Base-by-base conservation (phyloP, 2,797 vertebrate species). In the Periparus ater region DNA sequence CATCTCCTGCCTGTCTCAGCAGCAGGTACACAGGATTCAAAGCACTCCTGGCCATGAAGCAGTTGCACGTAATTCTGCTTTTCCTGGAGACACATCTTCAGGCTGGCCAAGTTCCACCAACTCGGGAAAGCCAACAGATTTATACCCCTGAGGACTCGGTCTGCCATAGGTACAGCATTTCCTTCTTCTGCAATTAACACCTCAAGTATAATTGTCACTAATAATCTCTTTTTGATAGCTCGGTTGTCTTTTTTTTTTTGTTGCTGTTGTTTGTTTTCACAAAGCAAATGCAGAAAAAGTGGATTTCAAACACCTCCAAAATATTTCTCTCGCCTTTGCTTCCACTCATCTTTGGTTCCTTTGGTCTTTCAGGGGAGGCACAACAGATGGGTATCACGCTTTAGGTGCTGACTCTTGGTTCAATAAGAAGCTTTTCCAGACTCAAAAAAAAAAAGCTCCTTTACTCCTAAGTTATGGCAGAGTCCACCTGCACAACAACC, bases 141-240 rank as follows among this genome's bases (percentile, higher is more conserved):
- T 67, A 86, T 76, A 94, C 48, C 94, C 93, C 77, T 1, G 17
- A 88, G 91, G 89, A 92, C 88, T 93, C 2, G 0, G 51, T 36
- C 96, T 91, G 81, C 82, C 83, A 83, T 79, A 96, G 96, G 95
- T 97, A 97, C 97, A 97, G 97, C 97, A 97, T 98, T 98, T 98
- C 97, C 98, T 97, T 97, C 97, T 93, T 98, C 97, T 97, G 96
- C 97, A 97, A 97, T 95, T 96, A 97, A 97, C 97, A 97, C 97
- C 96, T 97, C 96, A 83, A 97, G 96, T 95, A 75, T 93, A 96
- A 92, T 91, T 94, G 90, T 96, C 93, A 95, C 80, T 94, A 97
- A 96, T 95, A 96, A 88, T 50, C 58, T 77, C 80, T 85, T 93
- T 95, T 90, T 96, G 96, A 96, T 95, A 92, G 61, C 67, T 48